phyloP scores from a whole-genome alignment of 2,888 invertebrate species.

The Electrophaes corylata region DNA sequence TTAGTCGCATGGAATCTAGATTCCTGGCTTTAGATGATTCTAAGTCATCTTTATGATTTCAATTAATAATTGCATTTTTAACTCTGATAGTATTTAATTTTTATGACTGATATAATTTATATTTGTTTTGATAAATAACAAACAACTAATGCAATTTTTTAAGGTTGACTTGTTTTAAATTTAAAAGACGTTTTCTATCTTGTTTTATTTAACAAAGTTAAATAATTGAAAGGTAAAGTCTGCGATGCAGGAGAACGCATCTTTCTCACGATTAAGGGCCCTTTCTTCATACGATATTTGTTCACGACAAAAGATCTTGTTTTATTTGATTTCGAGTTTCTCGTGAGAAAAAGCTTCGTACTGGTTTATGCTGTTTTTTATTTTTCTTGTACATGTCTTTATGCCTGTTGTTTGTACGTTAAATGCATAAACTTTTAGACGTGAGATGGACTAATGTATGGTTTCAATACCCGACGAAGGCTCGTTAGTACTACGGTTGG shows the following conservation, averaged over 20 bases:
- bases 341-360: slow-evolving; percentile 39
- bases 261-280: slow-evolving; percentile 41
- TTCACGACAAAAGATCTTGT: slow-evolving; percentile 42
- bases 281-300: slow-evolving; percentile 40
- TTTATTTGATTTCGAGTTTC: slow-evolving; percentile 40
- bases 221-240: slow-evolving; percentile 4
- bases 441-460: not conserved
- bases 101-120: no score
- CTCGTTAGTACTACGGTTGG: no score
- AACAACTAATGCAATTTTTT: no score
- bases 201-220: not conserved
- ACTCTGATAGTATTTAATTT: no score
- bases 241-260: slow-evolving; percentile 26
- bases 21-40: no score
- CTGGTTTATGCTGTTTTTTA: slow-evolving; percentile 33
- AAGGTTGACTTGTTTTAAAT: no score
- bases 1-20: no score
- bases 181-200: not conserved
- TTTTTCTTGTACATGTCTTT: slow-evolving; percentile 11
- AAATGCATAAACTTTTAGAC: not conserved
- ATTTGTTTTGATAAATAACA: no score
- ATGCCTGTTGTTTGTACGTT: not conserved
- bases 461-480: no score
- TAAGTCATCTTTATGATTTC: no score
- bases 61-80: no score